Conservation (phyloP, 2,113 vertebrate genomes). For the Mystacornis crossleyi region DNA sequence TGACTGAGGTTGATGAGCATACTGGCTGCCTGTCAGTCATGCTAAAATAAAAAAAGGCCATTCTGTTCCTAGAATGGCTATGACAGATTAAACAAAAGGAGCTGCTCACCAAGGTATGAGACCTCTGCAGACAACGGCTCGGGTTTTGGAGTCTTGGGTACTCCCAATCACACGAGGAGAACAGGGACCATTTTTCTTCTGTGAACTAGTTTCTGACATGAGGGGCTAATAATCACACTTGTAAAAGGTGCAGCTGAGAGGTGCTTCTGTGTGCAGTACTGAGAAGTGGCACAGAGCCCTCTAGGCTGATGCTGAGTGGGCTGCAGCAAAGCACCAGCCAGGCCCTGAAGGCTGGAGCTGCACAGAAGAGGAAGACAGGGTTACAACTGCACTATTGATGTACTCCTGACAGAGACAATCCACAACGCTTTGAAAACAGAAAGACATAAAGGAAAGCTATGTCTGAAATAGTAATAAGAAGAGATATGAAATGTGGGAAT, state of each 20-base stretch:
- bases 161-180: rapidly evolving
- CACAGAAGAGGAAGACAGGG: neutral
- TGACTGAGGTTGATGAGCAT: neutral
- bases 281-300: neutral
- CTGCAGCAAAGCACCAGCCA: neutral
- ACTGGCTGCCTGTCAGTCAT: neutral
- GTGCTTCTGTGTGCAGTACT: rapidly evolving
- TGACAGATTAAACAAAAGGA: neutral
- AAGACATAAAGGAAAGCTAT: neutral
- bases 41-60: neutral
- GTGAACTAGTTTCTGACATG: neutral
- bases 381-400: neutral
- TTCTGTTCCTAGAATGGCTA: neutral
- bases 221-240: neutral
- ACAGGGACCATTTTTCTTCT: neutral
- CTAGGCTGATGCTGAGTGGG: neutral
- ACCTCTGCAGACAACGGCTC: neutral
- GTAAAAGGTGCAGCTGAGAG: neutral
- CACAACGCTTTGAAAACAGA: neutral
- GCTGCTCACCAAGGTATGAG: neutral
- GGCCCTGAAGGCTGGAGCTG: neutral
- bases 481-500: neutral
- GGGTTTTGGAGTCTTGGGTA: neutral
- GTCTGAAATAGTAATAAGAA: neutral
- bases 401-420: neutral